Percentiles rank a stretch among this genome's conserved stretches.
Conservation (phyloP, 2,113 vertebrate species). For the Tychaedon coryphoeus region DNA sequence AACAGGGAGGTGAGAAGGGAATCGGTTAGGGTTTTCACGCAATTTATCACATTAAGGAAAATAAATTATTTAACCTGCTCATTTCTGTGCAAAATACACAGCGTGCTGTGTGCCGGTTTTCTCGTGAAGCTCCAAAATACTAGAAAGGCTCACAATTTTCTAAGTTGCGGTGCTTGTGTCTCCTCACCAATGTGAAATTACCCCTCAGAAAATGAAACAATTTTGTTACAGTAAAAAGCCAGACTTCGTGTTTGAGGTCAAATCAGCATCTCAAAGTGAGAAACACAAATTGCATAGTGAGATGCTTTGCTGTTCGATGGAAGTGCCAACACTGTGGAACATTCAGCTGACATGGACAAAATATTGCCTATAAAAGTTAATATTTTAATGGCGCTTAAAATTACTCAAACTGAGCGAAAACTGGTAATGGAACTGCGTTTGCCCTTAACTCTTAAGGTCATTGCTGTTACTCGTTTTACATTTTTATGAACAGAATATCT, state of each 20-base stretch:
- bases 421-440: background rate
- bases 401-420: background rate
- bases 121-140: background rate
- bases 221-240: background rate
- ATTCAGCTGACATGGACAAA: background rate
- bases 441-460: background rate
- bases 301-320: background rate
- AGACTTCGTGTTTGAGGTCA: background rate
- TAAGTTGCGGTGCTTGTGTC: accelerated
- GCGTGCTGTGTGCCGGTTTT: background rate
- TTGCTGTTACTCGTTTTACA: background rate
- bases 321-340: background rate
- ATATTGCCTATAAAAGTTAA: background rate
- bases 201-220: background rate
- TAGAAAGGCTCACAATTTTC: accelerated
- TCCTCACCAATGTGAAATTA: background rate
- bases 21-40: accelerated
- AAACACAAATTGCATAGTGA: background rate
- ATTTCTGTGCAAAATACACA: background rate
- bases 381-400: background rate
- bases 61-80: background rate
- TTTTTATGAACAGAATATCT: background rate
- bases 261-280: background rate
- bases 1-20: background rate
- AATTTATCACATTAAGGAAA: background rate